Conservation (phyloP, 2,113 vertebrate genomes). For the Ornithorhynchus anatinus region DNA sequence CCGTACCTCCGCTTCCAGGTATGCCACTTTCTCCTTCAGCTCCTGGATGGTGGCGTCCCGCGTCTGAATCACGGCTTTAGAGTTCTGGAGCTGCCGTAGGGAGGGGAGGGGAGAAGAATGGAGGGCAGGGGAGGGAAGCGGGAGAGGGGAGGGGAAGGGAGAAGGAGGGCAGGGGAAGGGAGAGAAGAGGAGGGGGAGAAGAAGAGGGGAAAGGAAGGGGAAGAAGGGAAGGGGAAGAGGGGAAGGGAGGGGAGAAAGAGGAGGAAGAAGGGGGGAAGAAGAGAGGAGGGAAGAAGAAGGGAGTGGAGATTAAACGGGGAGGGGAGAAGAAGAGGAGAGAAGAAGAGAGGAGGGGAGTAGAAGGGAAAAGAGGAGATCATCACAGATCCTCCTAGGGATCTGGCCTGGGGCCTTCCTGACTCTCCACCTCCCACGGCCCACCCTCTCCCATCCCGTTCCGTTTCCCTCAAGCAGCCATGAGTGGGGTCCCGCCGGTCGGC, state of each 20-base stretch:
- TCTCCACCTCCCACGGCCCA: too few species aligned
- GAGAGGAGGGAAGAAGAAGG: not conserved
- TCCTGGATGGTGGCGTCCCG: slow-evolving; percentile 86
- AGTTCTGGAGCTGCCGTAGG: slow-evolving; percentile 88
- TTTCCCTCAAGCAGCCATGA: too few species aligned
- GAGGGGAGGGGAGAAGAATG: not conserved
- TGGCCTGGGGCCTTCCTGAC: too few species aligned
- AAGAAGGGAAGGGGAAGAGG: not conserved
- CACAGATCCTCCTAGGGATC: too few species aligned
- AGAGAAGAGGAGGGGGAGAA: too few species aligned
- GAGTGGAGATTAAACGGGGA: too few species aligned
- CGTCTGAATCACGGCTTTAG: slow-evolving; percentile 87
- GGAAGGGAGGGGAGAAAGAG: not conserved
- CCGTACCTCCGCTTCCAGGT: slow-evolving; percentile 88
- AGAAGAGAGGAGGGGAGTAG: not conserved
- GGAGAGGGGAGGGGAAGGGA: not conserved
- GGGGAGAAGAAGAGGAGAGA: too few species aligned
- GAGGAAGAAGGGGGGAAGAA: not conserved
- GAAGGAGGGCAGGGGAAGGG: not conserved
- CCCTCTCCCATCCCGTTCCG: too few species aligned
- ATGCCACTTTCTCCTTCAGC: slow-evolving; percentile 88
- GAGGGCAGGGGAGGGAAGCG: not conserved
- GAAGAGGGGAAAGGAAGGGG: not conserved
- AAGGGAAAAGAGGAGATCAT: too few species aligned
- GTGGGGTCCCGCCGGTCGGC: too few species aligned